Evolutionary conservation across 2,113 vertebrate species (phyloP).

Genomic region (Cynocephalus volans): DNA sequence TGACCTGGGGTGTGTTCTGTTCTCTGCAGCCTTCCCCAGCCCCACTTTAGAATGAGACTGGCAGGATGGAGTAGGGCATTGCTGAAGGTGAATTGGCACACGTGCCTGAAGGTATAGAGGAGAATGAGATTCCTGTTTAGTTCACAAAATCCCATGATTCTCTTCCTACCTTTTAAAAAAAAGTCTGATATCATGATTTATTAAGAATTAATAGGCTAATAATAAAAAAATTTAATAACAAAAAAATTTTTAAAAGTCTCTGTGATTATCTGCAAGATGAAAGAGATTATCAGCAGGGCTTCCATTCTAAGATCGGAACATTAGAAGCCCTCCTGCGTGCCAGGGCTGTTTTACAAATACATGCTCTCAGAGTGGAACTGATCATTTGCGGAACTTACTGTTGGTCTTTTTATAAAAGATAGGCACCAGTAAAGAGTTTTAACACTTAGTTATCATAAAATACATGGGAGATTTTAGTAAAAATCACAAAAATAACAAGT

Average conservation of each 20-base stretch:
- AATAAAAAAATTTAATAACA: too few relatives aligned
- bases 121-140: neutral
- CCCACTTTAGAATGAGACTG: neutral
- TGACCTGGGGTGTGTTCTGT: neutral
- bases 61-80: neutral
- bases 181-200: neutral
- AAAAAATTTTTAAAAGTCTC: too few relatives aligned
- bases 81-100: neutral
- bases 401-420: neutral
- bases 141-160: neutral
- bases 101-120: neutral
- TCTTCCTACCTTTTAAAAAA: neutral
- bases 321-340: neutral
- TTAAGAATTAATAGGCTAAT: too few relatives aligned
- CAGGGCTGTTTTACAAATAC: neutral
- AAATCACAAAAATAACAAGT: neutral
- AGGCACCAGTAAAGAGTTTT: neutral
- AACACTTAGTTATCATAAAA: neutral
- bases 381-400: neutral
- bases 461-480: neutral
- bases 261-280: too few relatives aligned
- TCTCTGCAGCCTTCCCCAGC: neutral
- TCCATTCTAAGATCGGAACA: neutral
- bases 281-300: neutral
- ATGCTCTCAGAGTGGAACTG: neutral